Conservation (phyloP, 1,140 invertebrate genomes). For the Bombus huntii region DNA sequence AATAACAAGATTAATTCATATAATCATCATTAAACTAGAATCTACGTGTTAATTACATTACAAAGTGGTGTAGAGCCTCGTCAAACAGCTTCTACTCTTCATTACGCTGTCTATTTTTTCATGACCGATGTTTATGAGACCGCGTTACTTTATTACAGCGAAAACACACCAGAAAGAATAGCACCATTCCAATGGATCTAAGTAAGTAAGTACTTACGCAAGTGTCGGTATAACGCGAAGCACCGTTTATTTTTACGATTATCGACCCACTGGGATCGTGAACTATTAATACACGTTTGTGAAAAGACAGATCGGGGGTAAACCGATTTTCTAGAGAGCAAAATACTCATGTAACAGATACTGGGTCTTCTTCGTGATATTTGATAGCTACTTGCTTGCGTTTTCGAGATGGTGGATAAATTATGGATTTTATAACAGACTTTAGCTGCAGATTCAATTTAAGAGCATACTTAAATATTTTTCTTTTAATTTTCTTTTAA, state of each 20-base stretch:
- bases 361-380: neutral
- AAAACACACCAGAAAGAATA: constrained; percentile 46
- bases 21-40: neutral
- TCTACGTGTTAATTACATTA: neutral
- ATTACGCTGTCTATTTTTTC: constrained; percentile 43
- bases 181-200: constrained; percentile 32
- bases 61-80: neutral
- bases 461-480: neutral
- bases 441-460: too few relatives aligned
- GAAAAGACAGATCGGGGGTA: constrained; percentile 20
- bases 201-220: constrained; percentile 48
- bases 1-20: neutral
- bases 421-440: neutral
- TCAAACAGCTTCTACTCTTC: neutral
- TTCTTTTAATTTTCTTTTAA: neutral
- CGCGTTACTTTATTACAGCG: constrained; percentile 50
- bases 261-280: constrained; percentile 43
- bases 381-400: neutral
- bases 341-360: neutral
- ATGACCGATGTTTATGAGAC: constrained; percentile 19
- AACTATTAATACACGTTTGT: constrained; percentile 61
- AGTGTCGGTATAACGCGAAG: constrained; percentile 11
- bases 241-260: constrained; percentile 67
- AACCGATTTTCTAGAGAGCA: neutral
- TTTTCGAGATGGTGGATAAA: neutral